These are phyloP conservation scores for Parazoanthus atlanticus DNA, from an alignment of 92 coral and sea anemone genomes.

Conservation along the genomic window DNA sequence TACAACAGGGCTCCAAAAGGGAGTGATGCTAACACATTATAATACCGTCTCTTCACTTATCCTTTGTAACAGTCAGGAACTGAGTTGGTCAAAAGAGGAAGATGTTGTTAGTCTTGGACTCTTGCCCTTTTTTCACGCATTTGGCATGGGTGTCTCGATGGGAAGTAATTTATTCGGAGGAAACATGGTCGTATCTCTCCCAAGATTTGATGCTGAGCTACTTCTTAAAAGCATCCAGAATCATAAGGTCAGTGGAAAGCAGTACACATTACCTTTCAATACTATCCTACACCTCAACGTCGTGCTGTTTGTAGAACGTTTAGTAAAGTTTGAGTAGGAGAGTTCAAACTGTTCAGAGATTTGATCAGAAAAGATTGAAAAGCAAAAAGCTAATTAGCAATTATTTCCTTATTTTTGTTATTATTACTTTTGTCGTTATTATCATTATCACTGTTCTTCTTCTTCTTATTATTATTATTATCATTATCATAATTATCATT, in stretches of 20 bases:
- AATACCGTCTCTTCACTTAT: constrained; percentile 55
- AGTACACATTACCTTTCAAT: neutral
- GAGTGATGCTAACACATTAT: constrained; percentile 87
- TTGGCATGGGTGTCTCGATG: constrained; percentile 56
- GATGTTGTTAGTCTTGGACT: constrained; percentile 50
- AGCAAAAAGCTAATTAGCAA: too few relatives aligned
- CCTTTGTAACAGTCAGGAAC: neutral
- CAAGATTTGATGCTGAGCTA: constrained; percentile 63
- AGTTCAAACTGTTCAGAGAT: too few relatives aligned
- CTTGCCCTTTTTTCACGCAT: constrained; percentile 70
- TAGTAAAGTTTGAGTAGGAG: too few relatives aligned
- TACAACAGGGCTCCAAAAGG: constrained; percentile 88
- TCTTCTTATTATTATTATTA: too few relatives aligned
- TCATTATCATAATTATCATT: too few relatives aligned
- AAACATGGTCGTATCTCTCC: constrained; percentile 53
- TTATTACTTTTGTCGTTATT: too few relatives aligned
- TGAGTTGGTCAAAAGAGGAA: neutral
- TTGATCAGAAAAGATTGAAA: too few relatives aligned
- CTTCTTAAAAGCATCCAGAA: constrained; percentile 74
- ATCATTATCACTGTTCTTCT: too few relatives aligned
- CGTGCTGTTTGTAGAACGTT: too few relatives aligned
- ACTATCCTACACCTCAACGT: too few relatives aligned
- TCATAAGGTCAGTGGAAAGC: constrained; percentile 57
- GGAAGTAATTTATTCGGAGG: constrained; percentile 51
- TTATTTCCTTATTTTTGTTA: too few relatives aligned